Evolutionary conservation across 2,888 invertebrate genomes (phyloP), one percentile per base, ranked within the genome.

Genomic region (Flexamia atlantica): DNA sequence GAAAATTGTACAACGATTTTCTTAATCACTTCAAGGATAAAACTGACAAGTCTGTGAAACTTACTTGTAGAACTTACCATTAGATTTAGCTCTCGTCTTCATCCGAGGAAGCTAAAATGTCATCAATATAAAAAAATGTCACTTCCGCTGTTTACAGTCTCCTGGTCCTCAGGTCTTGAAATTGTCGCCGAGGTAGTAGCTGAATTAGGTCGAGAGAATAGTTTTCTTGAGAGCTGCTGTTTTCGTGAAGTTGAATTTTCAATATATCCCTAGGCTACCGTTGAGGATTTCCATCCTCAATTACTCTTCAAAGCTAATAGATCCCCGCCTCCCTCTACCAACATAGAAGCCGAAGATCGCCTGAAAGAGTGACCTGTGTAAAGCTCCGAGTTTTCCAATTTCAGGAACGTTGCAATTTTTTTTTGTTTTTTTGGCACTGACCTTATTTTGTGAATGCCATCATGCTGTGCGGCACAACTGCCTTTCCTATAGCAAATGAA

Each of bases 301-400:
- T 46, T 32, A 7, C 79, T 46, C 25, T 79, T 79, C 25, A 79
- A 79, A n/a, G 30, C 50, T 1, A 79, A n/a, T 1, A 80, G 50
- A 53, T 80, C 80, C n/a, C 80, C 57, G 12, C 80, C 80, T 80
- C 53, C 80, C 50, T 80, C 80, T 23, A 80, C 30, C 32, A 80
- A 80, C 17, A 80, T 30, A 10, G 80, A 46, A 1, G 80, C 80
- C 30, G 80, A 80, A 80, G 80, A 40, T 20, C 80, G 46, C 17
- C 80, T 25, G 25, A 53, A 20, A 20, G 53, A 30, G 14, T 53
- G 53, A 3, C 25, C 80, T 28, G 80, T 80, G 14, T 80, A 28
- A 2, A 0, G 28, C 86, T 89, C 88, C 87, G 82, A 25, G 14
- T 70, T 60, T 40, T 28, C 17, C 25, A 82, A 50, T 0, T 72